Evolutionary conservation across 2,888 invertebrate genomes (phyloP).

Genomic region (Priocnemis perturbator): DNA sequence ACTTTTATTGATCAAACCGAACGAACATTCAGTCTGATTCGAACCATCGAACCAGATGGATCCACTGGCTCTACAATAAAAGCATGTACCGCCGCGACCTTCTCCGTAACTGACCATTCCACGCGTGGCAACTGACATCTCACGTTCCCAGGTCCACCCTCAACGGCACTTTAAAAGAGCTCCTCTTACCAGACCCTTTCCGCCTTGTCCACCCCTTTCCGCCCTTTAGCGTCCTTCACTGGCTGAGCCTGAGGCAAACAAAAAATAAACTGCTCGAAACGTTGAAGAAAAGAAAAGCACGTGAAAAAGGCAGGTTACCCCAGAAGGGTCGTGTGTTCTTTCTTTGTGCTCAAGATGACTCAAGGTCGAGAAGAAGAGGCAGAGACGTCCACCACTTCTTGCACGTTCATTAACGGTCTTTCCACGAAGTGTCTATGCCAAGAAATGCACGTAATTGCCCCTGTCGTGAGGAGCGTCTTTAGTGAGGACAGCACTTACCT

Average conservation of each 20-base stretch:
- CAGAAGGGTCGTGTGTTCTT: not conserved
- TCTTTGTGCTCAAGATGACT: not conserved
- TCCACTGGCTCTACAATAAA: slow-evolving; percentile 46
- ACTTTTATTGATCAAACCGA: slow-evolving; percentile 63
- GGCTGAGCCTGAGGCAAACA: not conserved
- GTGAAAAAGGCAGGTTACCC: not conserved
- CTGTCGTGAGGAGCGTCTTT: not conserved
- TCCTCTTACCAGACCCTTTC: not conserved
- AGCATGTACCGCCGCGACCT: not conserved
- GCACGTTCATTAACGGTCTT: not conserved
- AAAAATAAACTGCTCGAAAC: not conserved
- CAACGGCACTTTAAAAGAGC: not conserved
- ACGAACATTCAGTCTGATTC: slow-evolving; percentile 60
- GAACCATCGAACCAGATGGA: slow-evolving; percentile 60
- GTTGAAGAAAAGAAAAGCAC: not conserved
- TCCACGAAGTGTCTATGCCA: not conserved
- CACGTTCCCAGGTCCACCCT: not conserved
- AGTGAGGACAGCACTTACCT: not conserved
- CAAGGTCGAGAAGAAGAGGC: not conserved
- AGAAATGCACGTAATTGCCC: not conserved
- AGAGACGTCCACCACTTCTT: not conserved
- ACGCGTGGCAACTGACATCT: not conserved
- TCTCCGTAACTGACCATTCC: slow-evolving; percentile 2
- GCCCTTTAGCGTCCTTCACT: not conserved
- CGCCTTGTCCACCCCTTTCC: not conserved